Evolutionary conservation across 2,113 vertebrate genomes (phyloP), one percentile per base, ranked within the genome.

Genomic region (Cyanocitta stelleri): DNA sequence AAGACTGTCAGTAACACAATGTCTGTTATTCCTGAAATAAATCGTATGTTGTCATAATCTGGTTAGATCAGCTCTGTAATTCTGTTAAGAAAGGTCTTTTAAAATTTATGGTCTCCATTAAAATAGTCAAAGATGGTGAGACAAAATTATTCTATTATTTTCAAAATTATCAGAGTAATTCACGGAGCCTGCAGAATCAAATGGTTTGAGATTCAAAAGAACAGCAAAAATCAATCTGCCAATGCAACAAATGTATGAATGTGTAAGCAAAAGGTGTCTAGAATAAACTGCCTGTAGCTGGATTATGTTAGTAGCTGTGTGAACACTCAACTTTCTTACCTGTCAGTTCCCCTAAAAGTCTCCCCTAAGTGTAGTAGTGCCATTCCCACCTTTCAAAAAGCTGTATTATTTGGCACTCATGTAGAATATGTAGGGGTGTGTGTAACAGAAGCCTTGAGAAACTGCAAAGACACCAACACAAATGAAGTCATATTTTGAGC

Each of bases 191-290:
- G 26, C 5, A 71, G 30, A 89, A 71, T 8, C 5, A 30, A 64
- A 54, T 4, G 37, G 6, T 67, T 83, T 62, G 33, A 62, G 35
- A 66, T 81, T 69, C 35, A 71, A 71, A 87, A 72, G 11, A 89
- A 43, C 10, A 75, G n/a, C 5, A 78, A 21, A 84, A 55, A 81
- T 39, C 46, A 55, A 15, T 55, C 24, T 89, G 9, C 8, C 43
- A 48, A 10, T 58, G 7, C 11, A 89, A 71, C 9, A 55, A 58
- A 8, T 3, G 2, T 23, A 37, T 4, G 49, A 35, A 16, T 0
- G 0, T 54, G 11, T 30, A 67, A 74, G 21, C 1, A 73, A 59
- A 94, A 82, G 7, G 3, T 32, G 19, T 12, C 8, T 46, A 49
- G 30, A 92, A 75, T 54, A 63, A 93, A 67, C 2, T 72, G 44